Conservation (phyloP, 1,140 invertebrate species). For the Brachionus asplanchnoidis region DNA sequence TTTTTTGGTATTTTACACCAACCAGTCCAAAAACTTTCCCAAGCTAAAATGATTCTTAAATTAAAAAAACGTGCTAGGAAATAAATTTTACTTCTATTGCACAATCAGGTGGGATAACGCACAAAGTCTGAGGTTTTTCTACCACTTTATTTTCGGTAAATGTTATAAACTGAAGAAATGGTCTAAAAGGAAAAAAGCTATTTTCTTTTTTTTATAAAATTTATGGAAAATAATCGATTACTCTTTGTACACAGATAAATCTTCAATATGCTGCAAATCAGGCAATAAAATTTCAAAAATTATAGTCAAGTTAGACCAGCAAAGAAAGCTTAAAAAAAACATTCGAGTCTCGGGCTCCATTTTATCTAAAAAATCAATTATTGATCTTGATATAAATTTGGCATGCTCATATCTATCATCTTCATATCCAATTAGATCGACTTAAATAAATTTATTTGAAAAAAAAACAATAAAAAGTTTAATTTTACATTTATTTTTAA, state of each 20-base stretch:
- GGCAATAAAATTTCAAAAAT: constrained; percentile 59
- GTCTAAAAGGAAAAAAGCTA: constrained; percentile 45
- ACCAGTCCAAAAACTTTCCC: constrained; percentile 45
- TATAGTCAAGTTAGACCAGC: constrained; percentile 51
- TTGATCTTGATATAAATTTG: constrained; percentile 51
- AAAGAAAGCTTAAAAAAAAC: constrained; percentile 50
- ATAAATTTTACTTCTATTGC: constrained; percentile 48
- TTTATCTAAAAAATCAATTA: constrained; percentile 50
- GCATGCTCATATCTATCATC: constrained; percentile 55
- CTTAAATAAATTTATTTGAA: constrained; percentile 43
- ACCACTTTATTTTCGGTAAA: constrained; percentile 53
- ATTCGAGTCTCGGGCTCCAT: constrained; percentile 43
- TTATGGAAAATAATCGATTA: constrained; percentile 39
- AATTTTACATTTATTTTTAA: constrained; percentile 50
- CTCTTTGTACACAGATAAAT: constrained; percentile 53
- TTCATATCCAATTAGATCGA: constrained; percentile 55
- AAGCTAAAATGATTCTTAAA: constrained; percentile 43
- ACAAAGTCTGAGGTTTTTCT: constrained; percentile 46
- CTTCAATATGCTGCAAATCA: constrained; percentile 58
- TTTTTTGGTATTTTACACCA: constrained; percentile 45
- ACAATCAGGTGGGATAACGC: constrained; percentile 54
- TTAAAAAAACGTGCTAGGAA: background rate
- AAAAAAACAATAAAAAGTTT: background rate
- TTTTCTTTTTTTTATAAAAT: too few relatives aligned
- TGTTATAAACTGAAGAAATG: constrained; percentile 56